Base-by-base conservation (phyloP, 23 tunicate species). In the Ciona savignyi region DNA sequence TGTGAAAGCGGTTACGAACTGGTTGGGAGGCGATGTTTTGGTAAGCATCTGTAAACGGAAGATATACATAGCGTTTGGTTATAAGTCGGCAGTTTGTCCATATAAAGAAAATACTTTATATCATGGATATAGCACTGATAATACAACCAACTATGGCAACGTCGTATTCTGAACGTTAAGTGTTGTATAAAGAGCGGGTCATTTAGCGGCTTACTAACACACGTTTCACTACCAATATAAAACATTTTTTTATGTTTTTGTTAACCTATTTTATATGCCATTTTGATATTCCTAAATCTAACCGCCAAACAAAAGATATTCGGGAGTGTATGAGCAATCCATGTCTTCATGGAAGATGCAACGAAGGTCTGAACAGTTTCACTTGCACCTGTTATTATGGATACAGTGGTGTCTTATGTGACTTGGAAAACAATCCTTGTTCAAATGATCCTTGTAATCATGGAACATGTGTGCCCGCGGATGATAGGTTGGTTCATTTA, bases 1-100 rank as follows among this genome's bases (percentile, higher is more conserved):
- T 86, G 93, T 51, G 32, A 62, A 25, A 32, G 23, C 25, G 93
- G 93, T 32, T 86, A n/a, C 27, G 81, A 77, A 33, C 63, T 77
- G 15, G 81, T 77, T 1, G 81, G 81, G 66, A 77, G 72, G 66
- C 63, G 60, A 24, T 77, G 81, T 23, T 77, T 77, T 34, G 70
- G 81, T 77, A 34, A 77, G 78, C 61, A 49, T 49, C 20, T 49
- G 19, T 49, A 49, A 11, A 49, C 61, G 20, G 20, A 49, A 11
- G 61, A 15, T 11, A 49, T 49, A 15, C 20, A 11, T 49, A 15
- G 61, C 61, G 20, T 20, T 49, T 49, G 20, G 61, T 49, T 49
- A 20, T 49, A 20, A 49, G 20, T 49, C 20, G 20, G n/a, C n/a
- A n/a, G n/a, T n/a, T n/a, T n/a, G n/a, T n/a, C n/a, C n/a, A n/a